Conservation (phyloP, 2,888 invertebrate species). For the Cerastoderma edule region DNA sequence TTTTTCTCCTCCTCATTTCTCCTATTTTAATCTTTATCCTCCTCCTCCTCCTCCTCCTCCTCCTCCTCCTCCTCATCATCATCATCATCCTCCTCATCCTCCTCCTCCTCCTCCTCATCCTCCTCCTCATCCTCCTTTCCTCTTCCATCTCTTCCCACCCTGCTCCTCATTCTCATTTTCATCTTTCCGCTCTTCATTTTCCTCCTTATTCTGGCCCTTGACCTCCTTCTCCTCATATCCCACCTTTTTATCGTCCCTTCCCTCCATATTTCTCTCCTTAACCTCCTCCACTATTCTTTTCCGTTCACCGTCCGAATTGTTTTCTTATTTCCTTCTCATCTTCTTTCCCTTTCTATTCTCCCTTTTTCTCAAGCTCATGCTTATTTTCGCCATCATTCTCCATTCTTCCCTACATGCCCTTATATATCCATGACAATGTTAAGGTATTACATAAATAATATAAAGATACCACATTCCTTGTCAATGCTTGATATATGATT, state of each 20-base stretch:
- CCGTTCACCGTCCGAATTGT: too few species aligned
- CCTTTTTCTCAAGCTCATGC: too few species aligned
- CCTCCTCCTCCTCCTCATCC: not conserved
- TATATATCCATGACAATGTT: too few species aligned
- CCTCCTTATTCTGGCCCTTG: not conserved
- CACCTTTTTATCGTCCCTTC: not conserved
- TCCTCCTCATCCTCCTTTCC: not conserved
- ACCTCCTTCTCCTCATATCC: not conserved
- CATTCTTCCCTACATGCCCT: too few species aligned
- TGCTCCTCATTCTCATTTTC: not conserved
- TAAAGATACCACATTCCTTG: too few species aligned
- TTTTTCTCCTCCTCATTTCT: too few species aligned
- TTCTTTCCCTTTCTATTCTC: too few species aligned
- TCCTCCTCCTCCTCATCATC: not conserved
- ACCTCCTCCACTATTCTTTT: not conserved
- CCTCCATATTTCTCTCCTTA: not conserved
- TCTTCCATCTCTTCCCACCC: not conserved
- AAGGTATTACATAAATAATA: too few species aligned
- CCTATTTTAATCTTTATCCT: not conserved
- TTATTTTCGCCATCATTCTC: too few species aligned
- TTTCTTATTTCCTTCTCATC: too few species aligned
- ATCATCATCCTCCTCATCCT: not conserved
- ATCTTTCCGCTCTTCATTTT: not conserved
- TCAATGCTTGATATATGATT: too few species aligned
- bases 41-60: not conserved